A percentile compares a stretch with the other conserved stretches of the same genome.
Conservation (phyloP, 2,797 vertebrate species). For the Scyliorhinus canicula region DNA sequence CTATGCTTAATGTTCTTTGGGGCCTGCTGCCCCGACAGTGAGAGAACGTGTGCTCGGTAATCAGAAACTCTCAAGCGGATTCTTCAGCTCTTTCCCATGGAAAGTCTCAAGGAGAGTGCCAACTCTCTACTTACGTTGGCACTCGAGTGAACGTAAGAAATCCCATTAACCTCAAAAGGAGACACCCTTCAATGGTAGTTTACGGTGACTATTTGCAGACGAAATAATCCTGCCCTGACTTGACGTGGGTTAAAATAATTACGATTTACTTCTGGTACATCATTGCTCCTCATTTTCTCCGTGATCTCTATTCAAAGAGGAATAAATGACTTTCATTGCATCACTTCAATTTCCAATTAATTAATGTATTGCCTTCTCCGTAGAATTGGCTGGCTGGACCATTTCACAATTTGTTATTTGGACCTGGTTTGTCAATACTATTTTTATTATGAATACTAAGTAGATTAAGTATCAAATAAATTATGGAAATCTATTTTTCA, state of each 20-base stretch:
- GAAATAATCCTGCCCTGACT: background rate
- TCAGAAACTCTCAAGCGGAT: background rate
- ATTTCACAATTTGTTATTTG: slow-evolving; percentile 16
- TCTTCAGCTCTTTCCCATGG: background rate
- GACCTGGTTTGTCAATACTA: slow-evolving; percentile 14
- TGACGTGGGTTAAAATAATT: background rate
- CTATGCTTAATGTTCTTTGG: background rate
- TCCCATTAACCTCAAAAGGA: background rate
- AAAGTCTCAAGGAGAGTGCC: background rate
- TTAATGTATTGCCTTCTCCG: slow-evolving; percentile 18
- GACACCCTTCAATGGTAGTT: too few species aligned
- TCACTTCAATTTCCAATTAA: slow-evolving; percentile 26
- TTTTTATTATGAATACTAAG: slow-evolving; percentile 21
- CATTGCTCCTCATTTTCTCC: background rate
- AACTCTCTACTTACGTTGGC: too few species aligned
- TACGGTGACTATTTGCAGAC: background rate
- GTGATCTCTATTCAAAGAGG: slow-evolving; percentile 15
- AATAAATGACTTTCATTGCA: slow-evolving; percentile 24
- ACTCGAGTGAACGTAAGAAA: background rate
- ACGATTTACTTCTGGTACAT: slow-evolving; percentile 8
- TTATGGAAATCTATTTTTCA: slow-evolving; percentile 34
- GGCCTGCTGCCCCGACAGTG: too few species aligned
- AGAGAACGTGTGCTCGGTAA: background rate
- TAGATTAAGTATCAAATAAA: slow-evolving; percentile 31
- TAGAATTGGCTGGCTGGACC: background rate